Evolutionary conservation across 2,113 vertebrate species (phyloP), one percentile per base, ranked within the genome.

Genomic region (Lasiurus borealis): DNA sequence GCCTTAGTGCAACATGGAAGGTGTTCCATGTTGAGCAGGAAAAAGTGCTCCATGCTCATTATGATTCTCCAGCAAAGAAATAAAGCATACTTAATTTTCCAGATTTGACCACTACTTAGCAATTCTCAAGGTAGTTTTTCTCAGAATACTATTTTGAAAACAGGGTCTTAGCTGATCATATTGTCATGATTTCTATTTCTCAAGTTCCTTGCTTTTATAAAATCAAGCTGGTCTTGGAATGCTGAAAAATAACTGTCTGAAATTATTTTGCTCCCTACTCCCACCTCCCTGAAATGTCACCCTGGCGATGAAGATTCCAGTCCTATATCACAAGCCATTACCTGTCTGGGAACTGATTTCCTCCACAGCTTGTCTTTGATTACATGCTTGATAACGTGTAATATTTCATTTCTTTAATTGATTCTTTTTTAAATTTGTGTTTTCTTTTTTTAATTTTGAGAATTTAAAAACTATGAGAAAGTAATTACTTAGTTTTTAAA

Each of bases 401-500:
- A 27, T 64, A 75, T 57, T 83, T 85, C 19, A 69, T 6, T 64
- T 89, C 62, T 88, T 85, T 44, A 57, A 75, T 59, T 48, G 64
- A 6, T 76, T 62, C 52, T 85, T 85, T 76, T 23, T n/a, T 76
- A 76, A n/a, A 72, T 84, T 50, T 59, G 3, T 77, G 52, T 83
- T 73, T 8, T 57, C 54, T 71, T 66, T 52, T 83, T 59, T 62
- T 36, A 23, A 73, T 82, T 86, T 91, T 73, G 75, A 91, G 64
- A 85, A 90, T 14, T 62, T 75, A 27, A 89, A 80, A 78, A 72
- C 34, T 80, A 72, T 4, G 34, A 81, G 62, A 85, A 92, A 77
- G 11, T 50, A 77, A 89, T 93, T 13, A 69, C 78, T 86, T 90
- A 40, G 86, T 66, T 48, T 81, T 95, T 90, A 21, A 75, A 91